These are phyloP conservation scores for Coelinius sp. DNA, from an alignment of 2,888 invertebrate genomes.

Conservation along the genomic window DNA sequence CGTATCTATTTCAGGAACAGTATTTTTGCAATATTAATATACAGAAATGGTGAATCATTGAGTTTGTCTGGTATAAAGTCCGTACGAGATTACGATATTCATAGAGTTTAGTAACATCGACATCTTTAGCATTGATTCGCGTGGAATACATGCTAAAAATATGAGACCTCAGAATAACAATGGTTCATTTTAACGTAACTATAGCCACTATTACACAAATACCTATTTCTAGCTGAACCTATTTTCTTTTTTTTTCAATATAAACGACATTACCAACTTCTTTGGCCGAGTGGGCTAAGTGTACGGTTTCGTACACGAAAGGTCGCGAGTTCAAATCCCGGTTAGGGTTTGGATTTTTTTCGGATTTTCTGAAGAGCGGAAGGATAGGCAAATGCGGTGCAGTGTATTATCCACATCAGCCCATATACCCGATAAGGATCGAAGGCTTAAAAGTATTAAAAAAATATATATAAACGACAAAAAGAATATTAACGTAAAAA, in stretches of 20 bases:
- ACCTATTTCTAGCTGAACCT: neutral
- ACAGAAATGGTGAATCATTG: neutral
- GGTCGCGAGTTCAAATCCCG: too few relatives aligned
- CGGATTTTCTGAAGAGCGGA: too few relatives aligned
- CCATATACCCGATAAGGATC: too few relatives aligned
- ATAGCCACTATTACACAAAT: neutral
- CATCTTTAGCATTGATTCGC: neutral
- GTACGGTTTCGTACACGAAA: too few relatives aligned
- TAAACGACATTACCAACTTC: too few relatives aligned
- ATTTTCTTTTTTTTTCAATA: too few relatives aligned
- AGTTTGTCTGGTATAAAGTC: neutral
- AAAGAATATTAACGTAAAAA: neutral
- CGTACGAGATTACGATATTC: neutral
- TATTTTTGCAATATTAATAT: slow-evolving; percentile 4
- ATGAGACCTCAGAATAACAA: neutral
- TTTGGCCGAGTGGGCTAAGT: too few relatives aligned
- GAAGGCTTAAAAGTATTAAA: too few relatives aligned
- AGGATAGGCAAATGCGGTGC: too few relatives aligned
- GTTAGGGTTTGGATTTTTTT: too few relatives aligned
- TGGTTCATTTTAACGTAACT: neutral
- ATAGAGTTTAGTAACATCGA: neutral
- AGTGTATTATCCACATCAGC: too few relatives aligned
- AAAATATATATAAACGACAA: too few relatives aligned
- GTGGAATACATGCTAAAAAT: neutral
- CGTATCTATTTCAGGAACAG: neutral